A percentile compares a stretch with the other conserved stretches of the same genome.
These are phyloP conservation scores for Harpalus rufipes DNA, from an alignment of 2,888 invertebrate genomes.

Conservation along the genomic window DNA sequence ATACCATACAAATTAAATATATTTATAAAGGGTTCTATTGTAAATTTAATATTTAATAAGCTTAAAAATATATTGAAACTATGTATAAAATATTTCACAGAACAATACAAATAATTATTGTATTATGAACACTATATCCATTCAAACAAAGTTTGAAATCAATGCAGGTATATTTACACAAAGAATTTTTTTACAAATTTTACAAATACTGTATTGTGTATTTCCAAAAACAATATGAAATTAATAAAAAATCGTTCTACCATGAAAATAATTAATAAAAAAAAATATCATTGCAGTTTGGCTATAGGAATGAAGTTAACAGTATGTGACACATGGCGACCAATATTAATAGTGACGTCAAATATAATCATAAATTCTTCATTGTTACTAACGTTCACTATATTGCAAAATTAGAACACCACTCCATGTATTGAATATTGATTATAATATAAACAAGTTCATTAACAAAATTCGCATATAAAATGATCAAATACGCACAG, in stretches of 20 bases:
- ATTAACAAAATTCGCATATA: not conserved
- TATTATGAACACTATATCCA: not conserved
- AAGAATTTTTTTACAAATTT: not conserved
- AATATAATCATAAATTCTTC: not conserved
- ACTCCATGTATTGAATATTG: not conserved
- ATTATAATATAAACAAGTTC: conserved; percentile 4
- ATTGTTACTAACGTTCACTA: not conserved
- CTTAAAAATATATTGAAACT: not conserved
- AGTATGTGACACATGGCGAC: not conserved
- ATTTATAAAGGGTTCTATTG: not conserved
- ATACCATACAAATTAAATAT: not conserved
- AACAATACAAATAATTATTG: not conserved
- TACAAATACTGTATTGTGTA: no score
- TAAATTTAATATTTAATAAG: not conserved
- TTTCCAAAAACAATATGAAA: no score
- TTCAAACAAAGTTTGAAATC: not conserved
- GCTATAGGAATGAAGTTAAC: not conserved
- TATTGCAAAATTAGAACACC: not conserved
- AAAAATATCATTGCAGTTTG: not conserved
- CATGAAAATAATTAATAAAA: not conserved
- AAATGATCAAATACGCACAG: not conserved
- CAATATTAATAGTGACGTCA: not conserved
- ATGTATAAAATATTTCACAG: not conserved
- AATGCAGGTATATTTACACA: not conserved
- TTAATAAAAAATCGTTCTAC: not conserved